Base-by-base conservation (phyloP, 2,797 vertebrate genomes). In the Microtus obscurus region DNA sequence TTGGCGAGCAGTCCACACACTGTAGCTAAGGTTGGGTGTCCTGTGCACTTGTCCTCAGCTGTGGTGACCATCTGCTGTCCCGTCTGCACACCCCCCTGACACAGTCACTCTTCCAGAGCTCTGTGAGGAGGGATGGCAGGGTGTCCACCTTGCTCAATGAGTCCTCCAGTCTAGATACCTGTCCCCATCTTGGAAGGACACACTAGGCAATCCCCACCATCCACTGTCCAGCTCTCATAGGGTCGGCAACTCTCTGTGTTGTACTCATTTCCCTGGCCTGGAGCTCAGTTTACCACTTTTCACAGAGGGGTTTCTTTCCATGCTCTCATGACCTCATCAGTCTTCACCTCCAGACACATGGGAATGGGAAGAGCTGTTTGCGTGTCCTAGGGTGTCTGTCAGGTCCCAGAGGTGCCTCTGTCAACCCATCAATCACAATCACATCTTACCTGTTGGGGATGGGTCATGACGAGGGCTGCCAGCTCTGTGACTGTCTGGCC, bases 61-160 rank as follows among this genome's bases (percentile, higher is more conserved):
- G 13, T 31, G 59, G 23, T 11, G 23, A 29, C 43, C 13, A 12
- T n/a, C 56, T 90, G 8, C 14, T 21, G 23, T 27, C 16, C 53
- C 16, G 19, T 27, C 73, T 34, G 45, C 17, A 0, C 27, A 27
- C 27, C 29, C 45, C 4, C 0, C 2, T 11, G n/a, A 3, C 19
- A 25, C 34, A 51, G 53, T 40, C 16, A 16, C 34, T 51, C 34
- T 23, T 45, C 21, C 61, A 21, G 13, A 77, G 59, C 56, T 89
- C 56, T n/a, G 74, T n/a, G 13, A 78, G 59, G 40, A 77, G 21
- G 56, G 31, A 14, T 10, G 43, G 43, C 27, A n/a, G 53, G 27
- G 13, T 48, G 31, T 61, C 73, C 1, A 27, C 31, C 40, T 48
- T 48, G 40, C 31, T 45, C 53, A 10, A 9, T 89, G 87, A 25